Evolutionary conservation across 1,140 invertebrate genomes (phyloP), one percentile per base, ranked within the genome.

Genomic region (Papilio glaucus): DNA sequence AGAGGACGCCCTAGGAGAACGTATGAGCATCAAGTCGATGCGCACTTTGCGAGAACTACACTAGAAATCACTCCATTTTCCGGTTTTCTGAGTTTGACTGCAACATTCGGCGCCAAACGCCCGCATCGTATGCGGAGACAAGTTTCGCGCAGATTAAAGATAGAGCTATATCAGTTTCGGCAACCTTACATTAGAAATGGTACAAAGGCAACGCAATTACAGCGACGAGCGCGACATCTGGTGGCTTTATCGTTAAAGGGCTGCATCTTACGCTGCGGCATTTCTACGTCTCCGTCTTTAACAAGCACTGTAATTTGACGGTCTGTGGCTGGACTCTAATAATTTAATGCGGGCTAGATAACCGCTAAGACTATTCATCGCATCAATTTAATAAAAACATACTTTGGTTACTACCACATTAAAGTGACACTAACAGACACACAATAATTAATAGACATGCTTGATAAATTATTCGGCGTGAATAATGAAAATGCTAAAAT

Each of bases 131-230:
- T 79, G 78, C 84, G 78, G 81, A 69, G 71, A 73, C 81, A 87
- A 89, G 87, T 90, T 92, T 87, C 74, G 79, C 81, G 82, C 88
- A 89, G 90, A 91, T 92, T 87, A 87, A 90, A 92, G 90, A 92
- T 92, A 90, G 49, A 57, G 82, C 85, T 85, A 90, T 89, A 90
- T 92, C 89, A 90, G 87, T 89, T 88, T 87, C 79, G 84, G 72
- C 77, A 79, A 88, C 85, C 89, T 90, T 91, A 86, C 88, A 90
- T 90, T 88, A 90, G 81, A 77, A 83, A 83, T 81, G 82, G 83
- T 78, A 92, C 90, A 91, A 92, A 92, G 87, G 85, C 82, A 67
- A 83, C 79, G 87, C 85, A 85, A 90, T 91, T 90, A 90, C 82
- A 89, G 85, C 85, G 79, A 78, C 72, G 72, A 45, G 41, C 53